Percentiles rank a stretch among this genome's conserved stretches.
These are phyloP conservation scores for Venusia cambrica DNA, from an alignment of 2,888 invertebrate species.

Conservation along the genomic window DNA sequence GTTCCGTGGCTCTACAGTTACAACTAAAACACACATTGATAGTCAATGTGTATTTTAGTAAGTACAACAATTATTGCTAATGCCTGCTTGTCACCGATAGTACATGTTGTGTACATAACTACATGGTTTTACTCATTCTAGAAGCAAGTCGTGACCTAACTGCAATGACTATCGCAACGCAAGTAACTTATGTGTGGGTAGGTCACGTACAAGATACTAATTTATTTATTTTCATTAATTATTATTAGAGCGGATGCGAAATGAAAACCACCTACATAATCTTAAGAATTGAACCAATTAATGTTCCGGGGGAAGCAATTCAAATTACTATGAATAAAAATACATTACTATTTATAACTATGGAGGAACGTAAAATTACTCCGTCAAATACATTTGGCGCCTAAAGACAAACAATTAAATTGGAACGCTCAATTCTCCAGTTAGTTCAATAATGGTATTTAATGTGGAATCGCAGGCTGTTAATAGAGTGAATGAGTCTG, in stretches of 20 bases:
- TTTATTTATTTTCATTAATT: slow-evolving; percentile 25
- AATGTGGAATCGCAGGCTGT: slow-evolving; percentile 25
- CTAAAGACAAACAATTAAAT: slow-evolving; percentile 25
- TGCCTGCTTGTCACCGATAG: too few relatives aligned
- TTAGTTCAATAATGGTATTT: slow-evolving; percentile 36
- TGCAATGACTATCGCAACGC: slow-evolving; percentile 42
- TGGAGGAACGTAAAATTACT: too few relatives aligned
- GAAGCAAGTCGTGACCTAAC: slow-evolving; percentile 31
- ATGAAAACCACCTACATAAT: slow-evolving; percentile 24
- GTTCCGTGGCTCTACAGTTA: too few relatives aligned
- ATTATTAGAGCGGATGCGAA: slow-evolving; percentile 23
- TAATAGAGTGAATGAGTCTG: slow-evolving; percentile 26
- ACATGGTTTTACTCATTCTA: slow-evolving; percentile 32
- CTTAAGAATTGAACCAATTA: too few relatives aligned
- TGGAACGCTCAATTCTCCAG: slow-evolving; percentile 33
- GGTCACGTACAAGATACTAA: slow-evolving; percentile 73
- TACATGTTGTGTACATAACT: slow-evolving; percentile 26
- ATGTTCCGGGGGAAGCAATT: too few relatives aligned
- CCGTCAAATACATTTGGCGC: background rate
- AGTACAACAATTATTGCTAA: slow-evolving; percentile 36
- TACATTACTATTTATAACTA: too few relatives aligned
- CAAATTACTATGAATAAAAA: too few relatives aligned
- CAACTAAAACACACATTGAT: too few relatives aligned
- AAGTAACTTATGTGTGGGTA: slow-evolving; percentile 57
- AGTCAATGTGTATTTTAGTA: too few relatives aligned